Base-by-base conservation (phyloP, 2,888 invertebrate genomes). In the Rhopalosiphum nymphaeae region DNA sequence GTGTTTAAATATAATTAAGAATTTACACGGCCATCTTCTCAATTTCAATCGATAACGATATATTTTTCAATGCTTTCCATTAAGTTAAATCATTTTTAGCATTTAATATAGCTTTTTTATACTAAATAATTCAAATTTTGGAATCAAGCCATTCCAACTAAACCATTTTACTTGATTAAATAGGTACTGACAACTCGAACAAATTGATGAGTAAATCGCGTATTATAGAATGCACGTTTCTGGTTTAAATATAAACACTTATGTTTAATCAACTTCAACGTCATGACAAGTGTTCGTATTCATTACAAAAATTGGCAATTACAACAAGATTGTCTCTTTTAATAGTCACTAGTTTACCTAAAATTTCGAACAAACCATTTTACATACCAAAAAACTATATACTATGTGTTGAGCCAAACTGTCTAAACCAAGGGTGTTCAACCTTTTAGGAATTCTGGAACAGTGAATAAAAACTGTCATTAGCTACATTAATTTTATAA, bases 191-290 rank as follows among this genome's bases (percentile, higher is more conserved):
- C 61, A 10, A n/a, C 67, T 90, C 36, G 3, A 90, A 67, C 61
- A 67, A 90, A 90, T 90, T 67, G 61, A 90, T 49, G n/a, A 89
- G 53, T 53, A 88, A 56, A 88, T 53, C 88, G 88, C 4, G 25
- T n/a, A 49, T 49, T 49, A n/a, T 88, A 88, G 36, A 88, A 56
- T 53, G 87, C 21, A 49, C n/a, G 16, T 53, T 53, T n/a, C 36
- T 53, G 36, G 53, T 84, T 36, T 84, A 53, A 84, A 91, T 91
- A 91, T 53, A 56, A 84, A 84, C 84, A 84, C 84, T 91, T 91
- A 84, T 21, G 84, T 56, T 42, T 56, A 84, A 91, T 91, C 53
- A 91, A 84, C 78, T 91, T 91, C 91, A 84, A 84, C 25, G 91
- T 42, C 56, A 3, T 36, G 61, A n/a, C 89, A n/a, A 61, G 61